Percentiles rank a stretch among this genome's conserved stretches.
phyloP scores from a whole-genome alignment of 2,113 vertebrate species.

The Otis tarda region DNA sequence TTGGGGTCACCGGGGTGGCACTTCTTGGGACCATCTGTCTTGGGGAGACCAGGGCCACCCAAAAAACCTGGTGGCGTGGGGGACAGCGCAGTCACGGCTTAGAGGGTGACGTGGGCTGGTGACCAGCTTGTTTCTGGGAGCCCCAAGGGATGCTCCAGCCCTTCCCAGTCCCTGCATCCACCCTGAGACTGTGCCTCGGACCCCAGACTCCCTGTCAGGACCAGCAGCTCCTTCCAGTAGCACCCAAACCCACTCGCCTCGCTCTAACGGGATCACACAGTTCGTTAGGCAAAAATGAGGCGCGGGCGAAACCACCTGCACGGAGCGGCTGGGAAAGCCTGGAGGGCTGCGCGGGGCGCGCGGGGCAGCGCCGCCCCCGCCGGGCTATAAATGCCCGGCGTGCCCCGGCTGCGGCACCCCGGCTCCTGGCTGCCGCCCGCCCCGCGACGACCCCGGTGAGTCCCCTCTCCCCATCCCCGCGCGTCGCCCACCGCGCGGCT shows the following conservation, averaged over 20 bases:
- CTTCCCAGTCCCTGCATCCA: not conserved
- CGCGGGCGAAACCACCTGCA: rapidly evolving
- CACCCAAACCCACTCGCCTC: not conserved
- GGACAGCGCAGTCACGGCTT: not conserved
- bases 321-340: not conserved
- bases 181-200: not conserved
- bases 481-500: rapidly evolving
- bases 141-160: no score
- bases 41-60: not conserved
- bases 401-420: rapidly evolving
- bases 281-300: conserved; percentile 49
- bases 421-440: rapidly evolving
- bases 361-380: not conserved
- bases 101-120: rapidly evolving
- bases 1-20: not conserved
- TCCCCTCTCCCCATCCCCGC: not conserved
- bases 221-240: not conserved
- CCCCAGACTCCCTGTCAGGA: not conserved
- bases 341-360: not conserved
- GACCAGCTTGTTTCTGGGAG: not conserved
- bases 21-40: rapidly evolving
- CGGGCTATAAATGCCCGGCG: not conserved
- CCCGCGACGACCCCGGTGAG: not conserved
- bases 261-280: not conserved
- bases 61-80: rapidly evolving